Base-by-base conservation (phyloP, 2,888 invertebrate species). In the Drosophila mimica region DNA sequence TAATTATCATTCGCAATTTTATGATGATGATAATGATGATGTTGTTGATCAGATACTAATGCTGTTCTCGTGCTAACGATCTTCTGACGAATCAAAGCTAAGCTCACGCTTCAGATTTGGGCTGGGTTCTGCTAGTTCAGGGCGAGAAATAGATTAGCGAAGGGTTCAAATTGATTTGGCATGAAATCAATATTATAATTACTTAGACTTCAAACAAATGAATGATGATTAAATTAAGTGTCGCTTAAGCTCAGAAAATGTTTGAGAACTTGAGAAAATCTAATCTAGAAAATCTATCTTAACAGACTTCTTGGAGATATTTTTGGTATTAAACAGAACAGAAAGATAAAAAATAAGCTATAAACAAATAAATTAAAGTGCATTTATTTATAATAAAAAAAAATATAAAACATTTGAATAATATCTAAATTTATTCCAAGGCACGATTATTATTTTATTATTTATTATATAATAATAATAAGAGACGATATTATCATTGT, bases 11-110 rank as follows among this genome's bases (percentile, higher is more conserved):
- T 52, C 33, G 66, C 64, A 46, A 2, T 25, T 25, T 25, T 25
- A 25, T 72, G 67, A 30, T 52, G 62, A 67, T 74, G 70, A 56
- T 53, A 2, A 46, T 69, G 30, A 67, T 62, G 48, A 57, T 58
- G 40, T 28, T 70, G 38, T 54, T 64, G 33, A 67, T 56, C 40
- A 25, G 52, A 52, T 59, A 38, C 36, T 25, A 51, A 49, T 46
- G 33, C 28, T 13, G 20, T 33, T 33, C 13, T 9, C 17, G 31
- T 53, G 51, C 28, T 46, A 38, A 65, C 31, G 46, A 46, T 67
- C 31, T 34, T 36, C 53, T n/a, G 28, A 33, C n/a, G n/a, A n/a
- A n/a, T n/a, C n/a, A n/a, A n/a, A n/a, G 68, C 56, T 36, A 34
- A 33, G 74, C 58, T 79, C 58, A 62, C 54, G 48, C 36, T 67